These are phyloP conservation scores for Tenthredo amoena DNA, from an alignment of 2,888 invertebrate genomes.

Conservation along the genomic window DNA sequence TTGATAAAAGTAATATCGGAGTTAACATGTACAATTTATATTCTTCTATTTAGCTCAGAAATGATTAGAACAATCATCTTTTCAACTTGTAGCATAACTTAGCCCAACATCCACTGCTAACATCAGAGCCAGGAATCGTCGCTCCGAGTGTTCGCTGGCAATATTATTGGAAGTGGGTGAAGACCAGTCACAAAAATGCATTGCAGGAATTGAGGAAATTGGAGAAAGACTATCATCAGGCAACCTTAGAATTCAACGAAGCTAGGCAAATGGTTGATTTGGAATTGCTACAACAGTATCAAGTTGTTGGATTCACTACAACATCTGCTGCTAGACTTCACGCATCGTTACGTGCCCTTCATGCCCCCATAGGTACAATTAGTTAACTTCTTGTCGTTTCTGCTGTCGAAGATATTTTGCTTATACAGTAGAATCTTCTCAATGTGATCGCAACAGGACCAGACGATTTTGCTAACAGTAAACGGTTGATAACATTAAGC, in stretches of 20 bases:
- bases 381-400: not conserved
- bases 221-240: constrained; percentile 55
- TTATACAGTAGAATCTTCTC: not conserved
- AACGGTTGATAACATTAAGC: too few relatives aligned
- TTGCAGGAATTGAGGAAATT: constrained; percentile 51
- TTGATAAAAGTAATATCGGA: not conserved
- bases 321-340: constrained; percentile 78
- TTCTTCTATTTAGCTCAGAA: not conserved
- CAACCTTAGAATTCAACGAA: constrained; percentile 59
- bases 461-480: too few relatives aligned
- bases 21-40: not conserved
- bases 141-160: not conserved
- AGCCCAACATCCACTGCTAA: constrained; percentile 20
- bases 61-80: not conserved
- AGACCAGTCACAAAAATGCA: not conserved
- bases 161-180: constrained; percentile 32
- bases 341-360: constrained; percentile 70
- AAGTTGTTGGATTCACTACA: constrained; percentile 79
- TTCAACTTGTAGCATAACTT: not conserved
- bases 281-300: constrained; percentile 61
- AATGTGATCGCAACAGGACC: too few relatives aligned
- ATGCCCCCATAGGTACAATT: constrained; percentile 72
- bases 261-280: constrained; percentile 63
- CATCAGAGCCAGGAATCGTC: not conserved
- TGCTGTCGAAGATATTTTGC: not conserved